Percentiles rank a stretch among this genome's conserved stretches.
phyloP scores from a whole-genome alignment of 2,888 invertebrate species.

The Antheraea assamensis region DNA sequence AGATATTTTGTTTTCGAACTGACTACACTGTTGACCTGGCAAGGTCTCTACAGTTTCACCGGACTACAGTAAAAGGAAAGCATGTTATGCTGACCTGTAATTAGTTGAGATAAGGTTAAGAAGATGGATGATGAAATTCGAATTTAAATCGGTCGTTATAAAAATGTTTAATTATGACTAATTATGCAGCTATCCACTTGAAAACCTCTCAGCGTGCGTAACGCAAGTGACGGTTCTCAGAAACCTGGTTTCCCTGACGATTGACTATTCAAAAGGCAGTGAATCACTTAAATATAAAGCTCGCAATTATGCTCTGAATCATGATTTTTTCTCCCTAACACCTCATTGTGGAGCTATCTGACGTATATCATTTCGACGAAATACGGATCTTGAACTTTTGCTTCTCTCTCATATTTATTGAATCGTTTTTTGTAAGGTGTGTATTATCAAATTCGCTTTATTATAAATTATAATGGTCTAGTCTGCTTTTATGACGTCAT shows the following conservation, averaged over 20 bases:
- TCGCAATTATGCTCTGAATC: conserved; percentile 52
- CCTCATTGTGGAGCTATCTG: conserved; percentile 39
- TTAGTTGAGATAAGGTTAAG: no score
- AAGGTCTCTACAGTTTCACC: no score
- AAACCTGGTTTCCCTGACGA: conserved; percentile 43
- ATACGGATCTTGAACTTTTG: conserved; percentile 27
- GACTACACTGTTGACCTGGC: no score
- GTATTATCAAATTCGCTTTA: background rate
- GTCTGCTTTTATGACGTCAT: no score
- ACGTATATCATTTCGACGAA: conserved; percentile 48
- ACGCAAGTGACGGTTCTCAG: conserved; percentile 19
- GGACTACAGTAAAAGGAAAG: no score
- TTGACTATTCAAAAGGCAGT: conserved; percentile 43
- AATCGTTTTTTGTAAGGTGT: background rate
- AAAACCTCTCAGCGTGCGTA: background rate
- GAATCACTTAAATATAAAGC: conserved; percentile 53
- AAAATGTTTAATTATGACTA: background rate
- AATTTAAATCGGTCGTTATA: background rate
- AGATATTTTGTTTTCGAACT: no score
- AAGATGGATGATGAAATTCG: no score
- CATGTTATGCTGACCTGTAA: no score
- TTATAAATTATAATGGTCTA: no score
- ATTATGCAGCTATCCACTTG: conserved; percentile 1
- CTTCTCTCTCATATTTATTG: conserved; percentile 28
- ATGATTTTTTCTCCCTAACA: conserved; percentile 42